Percentiles rank a stretch among this genome's conserved stretches.
phyloP scores from a whole-genome alignment of 1,140 invertebrate genomes.

The Teleopsis dalmanni region DNA sequence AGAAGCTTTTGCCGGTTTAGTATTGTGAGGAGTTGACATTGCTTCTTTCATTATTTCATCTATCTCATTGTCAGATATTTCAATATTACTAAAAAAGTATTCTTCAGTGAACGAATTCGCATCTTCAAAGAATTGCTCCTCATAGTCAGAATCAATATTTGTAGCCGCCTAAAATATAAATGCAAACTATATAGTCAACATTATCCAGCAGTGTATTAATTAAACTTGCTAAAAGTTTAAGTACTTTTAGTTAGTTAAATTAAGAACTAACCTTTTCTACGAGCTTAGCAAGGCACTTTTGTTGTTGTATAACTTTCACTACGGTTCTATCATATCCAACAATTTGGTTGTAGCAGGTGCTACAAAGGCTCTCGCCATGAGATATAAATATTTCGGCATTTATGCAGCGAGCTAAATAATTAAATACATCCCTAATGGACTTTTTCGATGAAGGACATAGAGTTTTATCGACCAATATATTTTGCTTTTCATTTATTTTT shows the following conservation, averaged over 20 bases:
- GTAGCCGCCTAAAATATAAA: conserved; percentile 5
- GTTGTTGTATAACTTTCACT: conserved; percentile 6
- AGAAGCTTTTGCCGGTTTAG: background rate
- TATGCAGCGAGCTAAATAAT: conserved; percentile 5
- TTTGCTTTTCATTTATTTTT: too few relatives aligned
- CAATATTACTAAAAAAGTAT: conserved; percentile 11
- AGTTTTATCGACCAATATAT: conserved; percentile 6
- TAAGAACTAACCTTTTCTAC: too few relatives aligned
- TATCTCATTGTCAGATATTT: conserved; percentile 12
- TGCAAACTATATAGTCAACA: too few relatives aligned
- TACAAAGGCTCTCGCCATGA: conserved; percentile 6
- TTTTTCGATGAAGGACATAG: conserved; percentile 13
- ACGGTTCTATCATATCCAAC: conserved; percentile 9
- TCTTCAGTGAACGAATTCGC: conserved; percentile 8
- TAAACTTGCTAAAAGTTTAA: too few relatives aligned
- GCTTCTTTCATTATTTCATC: conserved; percentile 10
- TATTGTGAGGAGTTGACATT: background rate
- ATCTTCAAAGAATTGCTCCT: conserved; percentile 8
- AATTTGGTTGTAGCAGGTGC: conserved; percentile 9
- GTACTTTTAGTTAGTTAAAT: too few relatives aligned
- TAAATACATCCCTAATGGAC: conserved; percentile 6
- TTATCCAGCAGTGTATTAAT: too few relatives aligned
- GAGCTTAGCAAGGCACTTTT: conserved; percentile 4
- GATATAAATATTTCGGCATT: conserved; percentile 9
- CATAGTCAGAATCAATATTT: conserved; percentile 10